Evolutionary conservation across 2,797 vertebrate genomes (phyloP), one percentile per base, ranked within the genome.

Genomic region (Semaprochilodus insignis): DNA sequence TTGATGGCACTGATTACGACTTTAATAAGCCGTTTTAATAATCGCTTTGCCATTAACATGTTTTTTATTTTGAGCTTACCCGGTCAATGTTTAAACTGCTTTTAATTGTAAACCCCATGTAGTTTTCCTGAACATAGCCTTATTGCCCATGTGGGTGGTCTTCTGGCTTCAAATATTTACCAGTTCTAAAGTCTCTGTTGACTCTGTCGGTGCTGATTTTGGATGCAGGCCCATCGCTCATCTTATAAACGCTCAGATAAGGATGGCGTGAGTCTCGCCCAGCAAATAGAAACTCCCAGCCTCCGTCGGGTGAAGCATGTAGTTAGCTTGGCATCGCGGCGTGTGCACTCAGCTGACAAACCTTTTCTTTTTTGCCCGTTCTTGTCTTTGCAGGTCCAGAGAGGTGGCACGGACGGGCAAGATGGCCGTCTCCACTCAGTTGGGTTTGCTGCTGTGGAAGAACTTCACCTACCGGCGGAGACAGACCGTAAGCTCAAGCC

Each of bases 381-480:
- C 36, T 66, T 67, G 44, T 60, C 36, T 54, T 51, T 27, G 51
- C 79, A 86, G 87, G 87, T 74, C 15, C 83, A 83, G 91, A 90
- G 91, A 91, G 88, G 89, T 69, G 86, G 77, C 88, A 86, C 72
- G 81, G 92, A 91, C 91, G 82, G 85, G 85, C 75, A 93, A 90
- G 90, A 99, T 99, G 97, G 92, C 96, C 71, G 94, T 96, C 90
- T 97, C 95, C 95, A 95, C 97, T 3, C 98, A 99, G 89, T 89
- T 99, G 92, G 96, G 97, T 76, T 92, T 99, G 91, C 94, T 99
- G 88, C 95, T 99, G 0, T 99, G 98, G 98, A 99, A 99, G 92
- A 99, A 99, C 91, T 96, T 99, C 89, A 98, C 98, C 3, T 99
- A 94, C 90, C 90, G 98, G 92, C 96, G 96, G 93, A 91, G 98